Percentiles rank a stretch among this genome's conserved stretches.
Conservation (phyloP, 2,797 vertebrate species). For the Aldrovandia affinis region DNA sequence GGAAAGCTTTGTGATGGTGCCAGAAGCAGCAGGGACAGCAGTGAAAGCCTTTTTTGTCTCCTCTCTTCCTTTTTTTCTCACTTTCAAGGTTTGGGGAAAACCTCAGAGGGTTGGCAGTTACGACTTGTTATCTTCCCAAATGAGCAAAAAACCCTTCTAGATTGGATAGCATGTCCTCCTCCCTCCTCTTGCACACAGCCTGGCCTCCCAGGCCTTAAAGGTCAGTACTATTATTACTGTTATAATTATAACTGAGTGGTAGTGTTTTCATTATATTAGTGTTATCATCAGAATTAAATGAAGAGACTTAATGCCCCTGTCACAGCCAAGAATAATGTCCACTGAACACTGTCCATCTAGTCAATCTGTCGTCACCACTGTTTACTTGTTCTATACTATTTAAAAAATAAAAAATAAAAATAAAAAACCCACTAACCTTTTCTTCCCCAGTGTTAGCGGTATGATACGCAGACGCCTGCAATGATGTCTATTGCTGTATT, state of each 20-base stretch:
- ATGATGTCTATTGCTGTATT: no score
- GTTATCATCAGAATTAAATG: neutral
- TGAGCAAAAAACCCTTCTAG: conserved; percentile 65
- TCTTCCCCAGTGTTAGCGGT: no score
- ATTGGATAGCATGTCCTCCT: conserved; percentile 52
- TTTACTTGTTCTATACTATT: no score
- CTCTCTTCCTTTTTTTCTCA: conserved; percentile 52
- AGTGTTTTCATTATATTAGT: conserved; percentile 1
- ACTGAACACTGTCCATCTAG: no score
- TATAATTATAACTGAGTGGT: neutral
- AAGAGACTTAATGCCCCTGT: neutral
- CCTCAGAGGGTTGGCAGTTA: conserved; percentile 57
- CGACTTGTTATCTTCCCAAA: conserved; percentile 55
- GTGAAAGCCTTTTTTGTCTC: conserved; percentile 61
- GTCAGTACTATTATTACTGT: neutral
- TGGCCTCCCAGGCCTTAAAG: neutral
- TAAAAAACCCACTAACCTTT: no score
- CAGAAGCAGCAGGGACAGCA: conserved; percentile 67
- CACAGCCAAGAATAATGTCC: neutral
- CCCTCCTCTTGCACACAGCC: conserved; percentile 11
- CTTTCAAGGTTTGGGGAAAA: conserved; percentile 67
- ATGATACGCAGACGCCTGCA: no score
- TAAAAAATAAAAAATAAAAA: no score
- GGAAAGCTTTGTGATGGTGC: conserved; percentile 71
- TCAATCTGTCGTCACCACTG: no score